Evolutionary conservation across 2,113 vertebrate genomes (phyloP).

Genomic region (Sturnira hondurensis): DNA sequence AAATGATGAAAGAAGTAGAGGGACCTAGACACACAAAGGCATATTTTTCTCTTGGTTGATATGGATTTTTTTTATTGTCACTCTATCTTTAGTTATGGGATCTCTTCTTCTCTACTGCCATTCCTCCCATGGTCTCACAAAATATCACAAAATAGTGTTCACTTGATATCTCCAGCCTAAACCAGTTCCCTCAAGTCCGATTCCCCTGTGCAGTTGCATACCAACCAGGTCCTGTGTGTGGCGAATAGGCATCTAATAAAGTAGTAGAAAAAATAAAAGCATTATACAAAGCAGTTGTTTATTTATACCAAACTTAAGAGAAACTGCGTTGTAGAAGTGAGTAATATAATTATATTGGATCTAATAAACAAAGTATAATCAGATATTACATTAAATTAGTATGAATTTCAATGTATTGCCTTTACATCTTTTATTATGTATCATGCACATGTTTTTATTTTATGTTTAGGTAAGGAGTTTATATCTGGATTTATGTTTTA

Average conservation of each 20-base stretch:
- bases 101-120: not conserved
- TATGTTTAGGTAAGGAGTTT: not conserved
- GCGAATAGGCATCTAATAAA: not conserved
- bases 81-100: not conserved
- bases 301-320: not conserved
- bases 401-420: not conserved
- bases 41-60: not conserved
- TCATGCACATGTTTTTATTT: not conserved
- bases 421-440: not conserved
- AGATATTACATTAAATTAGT: not conserved
- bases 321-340: not conserved
- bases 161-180: not conserved
- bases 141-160: not conserved
- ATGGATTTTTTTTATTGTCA: not conserved
- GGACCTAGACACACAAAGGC: not conserved
- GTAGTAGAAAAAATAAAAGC: not conserved
- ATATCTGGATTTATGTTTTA: conserved; percentile 3
- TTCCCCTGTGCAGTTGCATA: not conserved
- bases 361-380: not conserved
- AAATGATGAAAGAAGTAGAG: not conserved
- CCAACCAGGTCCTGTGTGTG: not conserved
- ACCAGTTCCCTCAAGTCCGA: not conserved
- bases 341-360: not conserved
- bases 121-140: not conserved
- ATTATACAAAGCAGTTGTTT: not conserved